phyloP scores from a whole-genome alignment of 2,888 invertebrate genomes.

The Cantharis rustica region DNA sequence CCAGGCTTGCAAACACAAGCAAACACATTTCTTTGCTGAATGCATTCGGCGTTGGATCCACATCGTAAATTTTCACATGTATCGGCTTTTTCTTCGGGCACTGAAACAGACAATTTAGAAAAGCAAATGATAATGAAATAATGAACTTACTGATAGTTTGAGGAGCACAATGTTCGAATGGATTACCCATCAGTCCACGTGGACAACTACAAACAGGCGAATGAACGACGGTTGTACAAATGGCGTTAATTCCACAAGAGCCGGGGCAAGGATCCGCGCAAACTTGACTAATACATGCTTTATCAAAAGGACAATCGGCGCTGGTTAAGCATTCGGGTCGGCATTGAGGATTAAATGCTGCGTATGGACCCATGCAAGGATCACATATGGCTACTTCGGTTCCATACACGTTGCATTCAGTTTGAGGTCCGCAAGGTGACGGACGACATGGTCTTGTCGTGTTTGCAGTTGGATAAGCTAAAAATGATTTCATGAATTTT shows the following conservation, averaged over 20 bases:
- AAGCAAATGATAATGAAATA: slow-evolving; percentile 17
- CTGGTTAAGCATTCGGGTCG: slow-evolving; percentile 82
- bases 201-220: slow-evolving; percentile 75
- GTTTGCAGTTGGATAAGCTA: slow-evolving; percentile 59
- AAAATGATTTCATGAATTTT: slow-evolving; percentile 1
- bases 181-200: slow-evolving; percentile 72
- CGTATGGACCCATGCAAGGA: slow-evolving; percentile 72
- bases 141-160: slow-evolving; percentile 31
- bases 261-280: slow-evolving; percentile 82
- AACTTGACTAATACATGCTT: slow-evolving; percentile 73
- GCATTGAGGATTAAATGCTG: slow-evolving; percentile 73
- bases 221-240: slow-evolving; percentile 73
- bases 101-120: slow-evolving; percentile 49
- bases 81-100: slow-evolving; percentile 52
- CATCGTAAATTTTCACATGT: slow-evolving; percentile 75
- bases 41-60: slow-evolving; percentile 74
- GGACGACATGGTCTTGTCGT: slow-evolving; percentile 73
- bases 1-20: slow-evolving; percentile 74
- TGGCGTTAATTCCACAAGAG: slow-evolving; percentile 75
- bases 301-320: slow-evolving; percentile 79
- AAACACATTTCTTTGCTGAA: slow-evolving; percentile 66
- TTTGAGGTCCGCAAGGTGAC: slow-evolving; percentile 74
- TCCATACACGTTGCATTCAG: slow-evolving; percentile 72
- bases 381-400: slow-evolving; percentile 80
- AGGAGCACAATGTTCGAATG: slow-evolving; percentile 74